Evolutionary conservation across 2,797 vertebrate genomes (phyloP).

Genomic region (Lophotriccus pileatus): DNA sequence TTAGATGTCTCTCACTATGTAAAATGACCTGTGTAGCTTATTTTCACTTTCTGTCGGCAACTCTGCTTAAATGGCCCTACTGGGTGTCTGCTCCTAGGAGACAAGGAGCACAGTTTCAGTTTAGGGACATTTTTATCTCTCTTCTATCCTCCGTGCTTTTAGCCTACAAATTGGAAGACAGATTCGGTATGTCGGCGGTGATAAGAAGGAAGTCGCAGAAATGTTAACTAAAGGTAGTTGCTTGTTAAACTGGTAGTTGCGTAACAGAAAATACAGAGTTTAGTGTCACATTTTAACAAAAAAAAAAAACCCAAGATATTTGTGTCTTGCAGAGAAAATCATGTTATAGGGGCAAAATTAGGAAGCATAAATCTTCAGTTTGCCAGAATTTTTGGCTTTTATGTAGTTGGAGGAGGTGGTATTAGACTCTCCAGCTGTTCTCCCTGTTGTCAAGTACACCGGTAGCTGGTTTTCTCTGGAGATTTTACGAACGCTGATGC

Average conservation of each 20-base stretch:
- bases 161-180: neutral
- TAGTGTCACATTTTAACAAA: neutral
- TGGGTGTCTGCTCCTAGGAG: neutral
- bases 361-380: neutral
- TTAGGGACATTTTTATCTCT: neutral
- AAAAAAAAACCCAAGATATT: neutral
- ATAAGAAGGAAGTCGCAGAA: neutral
- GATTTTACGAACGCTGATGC: constrained; percentile 8
- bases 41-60: neutral
- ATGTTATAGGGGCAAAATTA: neutral
- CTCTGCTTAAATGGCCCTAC: neutral
- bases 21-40: neutral
- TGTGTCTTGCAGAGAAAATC: neutral
- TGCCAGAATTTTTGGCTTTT: neutral
- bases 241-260: neutral
- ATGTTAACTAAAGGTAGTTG: neutral
- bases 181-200: neutral
- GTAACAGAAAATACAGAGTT: neutral
- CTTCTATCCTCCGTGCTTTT: neutral
- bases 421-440: constrained; percentile 23
- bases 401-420: neutral
- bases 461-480: neutral
- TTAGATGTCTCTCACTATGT: neutral
- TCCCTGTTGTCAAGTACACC: neutral
- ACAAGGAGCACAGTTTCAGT: neutral